Percentiles rank a stretch among this genome's conserved stretches.
Evolutionary conservation across 2,113 vertebrate species (phyloP).

Genomic region (Brienomyrus longianalis): DNA sequence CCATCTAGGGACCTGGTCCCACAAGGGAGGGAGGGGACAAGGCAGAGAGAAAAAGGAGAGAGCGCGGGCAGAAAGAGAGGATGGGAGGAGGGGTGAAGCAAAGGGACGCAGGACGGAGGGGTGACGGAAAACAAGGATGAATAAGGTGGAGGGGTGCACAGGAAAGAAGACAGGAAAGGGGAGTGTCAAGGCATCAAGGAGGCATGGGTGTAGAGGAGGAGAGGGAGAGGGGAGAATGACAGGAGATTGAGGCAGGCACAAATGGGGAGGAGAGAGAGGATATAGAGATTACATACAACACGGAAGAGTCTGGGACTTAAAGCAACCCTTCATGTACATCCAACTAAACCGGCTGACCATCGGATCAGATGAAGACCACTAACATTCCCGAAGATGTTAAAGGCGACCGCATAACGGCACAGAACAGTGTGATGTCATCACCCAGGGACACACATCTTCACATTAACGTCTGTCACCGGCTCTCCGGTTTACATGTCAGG

Average conservation of each 20-base stretch:
- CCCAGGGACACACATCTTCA: neutral
- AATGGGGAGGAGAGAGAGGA: slow-evolving; percentile 4
- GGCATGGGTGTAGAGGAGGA: slow-evolving; percentile 17
- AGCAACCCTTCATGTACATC: neutral
- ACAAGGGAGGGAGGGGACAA: neutral
- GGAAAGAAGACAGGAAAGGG: neutral
- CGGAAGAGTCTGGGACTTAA: neutral
- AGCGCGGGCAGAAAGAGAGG: neutral
- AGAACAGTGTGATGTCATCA: neutral
- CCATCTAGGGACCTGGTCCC: slow-evolving; percentile 85
- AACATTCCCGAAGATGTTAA: neutral
- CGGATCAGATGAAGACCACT: neutral
- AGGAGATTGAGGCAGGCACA: neutral
- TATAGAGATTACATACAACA: neutral
- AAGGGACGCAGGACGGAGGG: slow-evolving; percentile 7
- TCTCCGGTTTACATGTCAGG: neutral
- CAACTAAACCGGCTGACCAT: neutral
- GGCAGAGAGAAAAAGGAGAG: neutral
- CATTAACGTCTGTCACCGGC: neutral
- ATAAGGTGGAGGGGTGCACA: neutral
- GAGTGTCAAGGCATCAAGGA: slow-evolving; percentile 5
- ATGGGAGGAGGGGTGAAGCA: neutral
- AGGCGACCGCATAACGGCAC: neutral
- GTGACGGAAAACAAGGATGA: slow-evolving; percentile 22
- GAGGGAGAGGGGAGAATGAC: slow-evolving; percentile 21